Evolutionary conservation across 2,797 vertebrate genomes (phyloP), one percentile per base, ranked within the genome.

Genomic region (Cirrhinus molitorella): DNA sequence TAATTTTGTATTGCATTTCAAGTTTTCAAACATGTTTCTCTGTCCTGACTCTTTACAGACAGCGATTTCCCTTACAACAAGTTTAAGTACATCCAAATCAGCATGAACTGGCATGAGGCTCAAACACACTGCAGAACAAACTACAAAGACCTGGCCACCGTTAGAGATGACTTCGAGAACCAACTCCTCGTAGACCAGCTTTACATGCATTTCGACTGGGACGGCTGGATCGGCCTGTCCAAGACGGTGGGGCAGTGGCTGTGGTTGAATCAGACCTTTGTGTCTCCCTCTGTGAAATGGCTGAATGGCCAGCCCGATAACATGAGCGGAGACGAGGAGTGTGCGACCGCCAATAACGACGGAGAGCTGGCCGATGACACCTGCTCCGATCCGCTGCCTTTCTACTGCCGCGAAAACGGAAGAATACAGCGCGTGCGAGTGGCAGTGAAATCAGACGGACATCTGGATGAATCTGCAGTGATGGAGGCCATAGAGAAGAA

Each of bases 201-300:
- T 0, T 1, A 9, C 40, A 40, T 40, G 40, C 7, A 0, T 61
- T 1, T 4, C 21, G 9, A 0, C 0, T 0, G 0, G 34, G 4
- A 2, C 0, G 4, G 25, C 16, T 85, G 84, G 84, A 45, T 85
- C 5, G 84, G 74, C 34, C 55, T 85, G 57, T 79, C 51, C 84
- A 85, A 16, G 23, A 70, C 55, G 73, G 3, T 9, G 25, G 13
- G 13, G 14, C 47, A 16, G 23, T 85, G 79, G 84, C 47, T 23
- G 40, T 85, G 84, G 84, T 81, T 66, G 0, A 79, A 81, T 6
- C 4, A 55, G 8, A 70, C 40, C 16, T 19, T 21, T 0, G 55
- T 40, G 1, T 45, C 1, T 19, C 6, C 59, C 2, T n/a, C 23
- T 0, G 19, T 73, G 10, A 34, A 1, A 47, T 79, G 83, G 77